These are phyloP conservation scores for Drosophila rhopaloa DNA, from an alignment of 1,140 invertebrate species.

Conservation along the genomic window DNA sequence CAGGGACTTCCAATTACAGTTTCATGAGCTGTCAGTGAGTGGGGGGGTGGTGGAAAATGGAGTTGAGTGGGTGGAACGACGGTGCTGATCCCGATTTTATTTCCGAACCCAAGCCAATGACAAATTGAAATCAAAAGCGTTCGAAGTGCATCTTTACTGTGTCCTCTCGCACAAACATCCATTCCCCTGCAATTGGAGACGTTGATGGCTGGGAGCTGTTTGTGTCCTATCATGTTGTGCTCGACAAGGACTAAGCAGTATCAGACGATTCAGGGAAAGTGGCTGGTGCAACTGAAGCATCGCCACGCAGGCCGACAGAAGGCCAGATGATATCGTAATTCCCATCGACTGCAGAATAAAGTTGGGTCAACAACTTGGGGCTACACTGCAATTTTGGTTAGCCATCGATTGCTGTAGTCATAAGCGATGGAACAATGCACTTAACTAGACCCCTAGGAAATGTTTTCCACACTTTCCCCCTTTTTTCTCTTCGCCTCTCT, in stretches of 20 bases:
- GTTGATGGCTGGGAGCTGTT: conserved; percentile 12
- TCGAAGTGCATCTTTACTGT: conserved; percentile 2
- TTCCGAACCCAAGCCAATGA: conserved; percentile 22
- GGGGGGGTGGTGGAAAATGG: background rate
- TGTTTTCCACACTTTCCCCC: background rate
- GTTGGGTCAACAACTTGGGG: background rate
- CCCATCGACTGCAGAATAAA: conserved; percentile 9
- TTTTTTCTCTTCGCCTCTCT: too few relatives aligned
- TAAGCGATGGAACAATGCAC: conserved; percentile 45
- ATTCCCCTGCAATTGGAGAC: conserved; percentile 11
- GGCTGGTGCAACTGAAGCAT: conserved; percentile 9
- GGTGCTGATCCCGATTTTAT: conserved; percentile 13
- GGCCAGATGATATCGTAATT: conserved; percentile 13
- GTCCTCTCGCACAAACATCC: background rate
- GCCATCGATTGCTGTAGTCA: conserved; percentile 50
- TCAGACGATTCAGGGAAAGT: conserved; percentile 13
- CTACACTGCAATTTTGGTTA: background rate
- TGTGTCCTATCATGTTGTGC: conserved; percentile 17
- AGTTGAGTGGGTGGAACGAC: background rate
- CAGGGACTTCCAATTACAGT: conserved; percentile 33
- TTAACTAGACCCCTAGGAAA: conserved; percentile 14
- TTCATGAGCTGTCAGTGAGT: conserved; percentile 26
- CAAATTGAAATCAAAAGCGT: conserved; percentile 48
- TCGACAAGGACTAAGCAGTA: conserved; percentile 28
- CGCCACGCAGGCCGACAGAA: conserved; percentile 21